These are phyloP conservation scores for Rhipidura dahli DNA, from an alignment of 2,113 vertebrate species.

Conservation along the genomic window DNA sequence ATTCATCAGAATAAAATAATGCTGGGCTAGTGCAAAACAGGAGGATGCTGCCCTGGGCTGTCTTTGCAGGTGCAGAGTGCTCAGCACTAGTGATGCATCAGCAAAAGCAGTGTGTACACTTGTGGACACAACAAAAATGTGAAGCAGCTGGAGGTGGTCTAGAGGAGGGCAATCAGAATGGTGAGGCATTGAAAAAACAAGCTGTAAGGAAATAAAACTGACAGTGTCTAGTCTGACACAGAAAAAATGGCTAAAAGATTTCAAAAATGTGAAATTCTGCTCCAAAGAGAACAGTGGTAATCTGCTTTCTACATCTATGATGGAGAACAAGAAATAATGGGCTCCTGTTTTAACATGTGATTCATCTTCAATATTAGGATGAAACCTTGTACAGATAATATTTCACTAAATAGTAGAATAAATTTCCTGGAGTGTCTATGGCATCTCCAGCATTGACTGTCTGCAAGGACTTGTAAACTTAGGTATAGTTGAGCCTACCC, in stretches of 20 bases:
- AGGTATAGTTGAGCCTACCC: not conserved
- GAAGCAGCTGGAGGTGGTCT: not conserved
- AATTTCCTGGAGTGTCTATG: not conserved
- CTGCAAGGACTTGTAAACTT: not conserved
- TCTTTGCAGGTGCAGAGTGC: not conserved
- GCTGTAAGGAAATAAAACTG: not conserved
- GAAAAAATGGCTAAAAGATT: not conserved
- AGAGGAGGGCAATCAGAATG: not conserved
- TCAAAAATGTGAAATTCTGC: not conserved
- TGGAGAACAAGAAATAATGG: not conserved
- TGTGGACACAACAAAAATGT: not conserved
- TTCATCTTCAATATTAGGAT: not conserved
- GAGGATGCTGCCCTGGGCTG: not conserved
- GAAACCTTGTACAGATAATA: not conserved
- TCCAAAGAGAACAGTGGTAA: not conserved
- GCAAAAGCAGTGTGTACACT: fast-evolving
- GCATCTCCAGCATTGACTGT: not conserved
- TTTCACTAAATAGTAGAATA: not conserved
- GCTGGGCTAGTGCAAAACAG: not conserved
- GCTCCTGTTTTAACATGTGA: not conserved
- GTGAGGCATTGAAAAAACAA: not conserved
- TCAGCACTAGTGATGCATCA: not conserved
- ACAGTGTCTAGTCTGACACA: not conserved
- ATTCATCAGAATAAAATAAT: not conserved
- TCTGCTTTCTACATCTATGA: not conserved